phyloP scores from a whole-genome alignment of 2,797 vertebrate genomes.

The Morus bassanus region DNA sequence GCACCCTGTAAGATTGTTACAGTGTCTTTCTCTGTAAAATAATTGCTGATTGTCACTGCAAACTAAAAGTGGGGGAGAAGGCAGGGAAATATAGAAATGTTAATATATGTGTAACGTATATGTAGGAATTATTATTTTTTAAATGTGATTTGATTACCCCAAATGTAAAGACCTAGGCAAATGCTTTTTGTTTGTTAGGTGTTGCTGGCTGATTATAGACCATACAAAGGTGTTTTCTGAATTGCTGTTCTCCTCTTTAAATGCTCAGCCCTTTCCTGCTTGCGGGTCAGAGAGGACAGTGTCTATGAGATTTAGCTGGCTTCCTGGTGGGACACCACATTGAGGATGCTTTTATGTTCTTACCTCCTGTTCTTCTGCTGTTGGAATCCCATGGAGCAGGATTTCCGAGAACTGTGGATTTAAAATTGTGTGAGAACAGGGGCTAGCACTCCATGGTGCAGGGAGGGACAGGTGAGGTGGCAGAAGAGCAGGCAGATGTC shows the following conservation, averaged over 20 bases:
- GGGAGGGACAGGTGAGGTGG: background rate
- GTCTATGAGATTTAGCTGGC: conserved; percentile 36
- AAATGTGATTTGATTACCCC: background rate
- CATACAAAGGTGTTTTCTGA: background rate
- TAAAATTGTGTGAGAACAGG: background rate
- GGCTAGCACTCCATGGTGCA: background rate
- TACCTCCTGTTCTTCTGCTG: conserved; percentile 25
- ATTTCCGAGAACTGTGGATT: background rate
- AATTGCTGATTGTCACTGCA: conserved; percentile 20
- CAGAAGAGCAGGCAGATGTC: background rate
- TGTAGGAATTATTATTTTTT: background rate
- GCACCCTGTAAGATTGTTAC: conserved; percentile 19
- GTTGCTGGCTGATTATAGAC: background rate
- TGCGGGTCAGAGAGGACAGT: background rate
- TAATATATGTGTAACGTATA: background rate
- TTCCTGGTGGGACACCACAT: conserved; percentile 25
- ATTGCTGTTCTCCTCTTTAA: background rate
- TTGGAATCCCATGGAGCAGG: conserved; percentile 4
- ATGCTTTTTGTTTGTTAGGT: background rate
- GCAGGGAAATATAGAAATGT: background rate
- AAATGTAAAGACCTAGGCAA: background rate
- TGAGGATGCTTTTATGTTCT: conserved; percentile 43
- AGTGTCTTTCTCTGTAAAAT: conserved; percentile 2
- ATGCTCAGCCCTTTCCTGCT: background rate
- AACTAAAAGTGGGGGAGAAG: background rate